Percentiles rank a stretch among this genome's conserved stretches.
Evolutionary conservation across 2,888 invertebrate genomes (phyloP).

Genomic region (Tachina fera): DNA sequence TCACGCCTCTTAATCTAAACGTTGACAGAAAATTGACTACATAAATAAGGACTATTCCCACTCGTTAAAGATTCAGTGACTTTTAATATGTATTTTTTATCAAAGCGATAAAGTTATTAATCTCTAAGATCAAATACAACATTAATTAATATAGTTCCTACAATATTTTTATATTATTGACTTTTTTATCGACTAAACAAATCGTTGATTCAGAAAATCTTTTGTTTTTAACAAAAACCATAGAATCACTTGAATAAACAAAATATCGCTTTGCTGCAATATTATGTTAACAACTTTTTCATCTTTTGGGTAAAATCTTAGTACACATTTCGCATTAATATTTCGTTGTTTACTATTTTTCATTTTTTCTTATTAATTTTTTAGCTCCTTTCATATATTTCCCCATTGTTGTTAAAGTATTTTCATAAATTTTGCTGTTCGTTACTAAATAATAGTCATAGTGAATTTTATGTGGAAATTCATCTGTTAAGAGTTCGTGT

Average conservation of each 20-base stretch:
- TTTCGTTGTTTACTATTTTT: slow-evolving; percentile 52
- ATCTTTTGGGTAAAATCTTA: slow-evolving; percentile 19
- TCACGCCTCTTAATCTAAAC: no score
- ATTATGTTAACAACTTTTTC: slow-evolving; percentile 33
- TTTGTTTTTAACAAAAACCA: slow-evolving; percentile 36
- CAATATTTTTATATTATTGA: slow-evolving; percentile 23
- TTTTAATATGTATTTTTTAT: no score
- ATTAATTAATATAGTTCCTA: not conserved
- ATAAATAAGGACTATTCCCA: no score
- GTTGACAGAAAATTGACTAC: no score
- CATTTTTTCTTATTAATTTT: not conserved
- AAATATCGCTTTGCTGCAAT: slow-evolving; percentile 41
- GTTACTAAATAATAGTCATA: not conserved
- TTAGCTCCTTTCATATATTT: slow-evolving; percentile 35
- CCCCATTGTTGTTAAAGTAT: slow-evolving; percentile 37
- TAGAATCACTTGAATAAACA: not conserved
- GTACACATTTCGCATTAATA: slow-evolving; percentile 38
- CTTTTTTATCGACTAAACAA: slow-evolving; percentile 4
- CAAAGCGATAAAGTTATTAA: no score
- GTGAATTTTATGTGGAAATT: slow-evolving; percentile 11
- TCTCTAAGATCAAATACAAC: no score
- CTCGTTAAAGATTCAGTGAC: no score
- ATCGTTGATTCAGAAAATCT: slow-evolving; percentile 33
- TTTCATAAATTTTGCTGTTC: slow-evolving; percentile 36
- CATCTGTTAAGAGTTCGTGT: not conserved